Base-by-base conservation (phyloP, 2,113 vertebrate genomes). In the Bettongia penicillata region DNA sequence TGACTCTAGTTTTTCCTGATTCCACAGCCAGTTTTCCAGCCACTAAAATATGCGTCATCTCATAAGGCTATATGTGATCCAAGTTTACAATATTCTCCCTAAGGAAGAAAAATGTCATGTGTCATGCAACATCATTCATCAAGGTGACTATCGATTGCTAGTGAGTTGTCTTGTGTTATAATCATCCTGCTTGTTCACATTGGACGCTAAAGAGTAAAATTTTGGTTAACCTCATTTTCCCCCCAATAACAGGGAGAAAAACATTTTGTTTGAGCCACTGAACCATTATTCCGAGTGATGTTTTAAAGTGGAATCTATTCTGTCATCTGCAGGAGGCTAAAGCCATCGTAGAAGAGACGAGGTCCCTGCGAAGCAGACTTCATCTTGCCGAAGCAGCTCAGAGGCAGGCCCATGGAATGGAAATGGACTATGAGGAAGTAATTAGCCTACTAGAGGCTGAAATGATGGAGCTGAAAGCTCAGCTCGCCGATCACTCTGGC, bases 351-450 rank as follows among this genome's bases (percentile, higher is more conserved):
- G 99, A 99, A 96, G 99, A 99, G 98, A 97, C 98, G 0, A 98
- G 98, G 94, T 98, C 99, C 3, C 98, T 99, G 77, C 96, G 99
- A 53, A 98, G 98, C 3, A 98, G 99, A 77, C 97, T 99, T 91
- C 99, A 99, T 96, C 98, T 99, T 37, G 99, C 99, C 0, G 99
- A 99, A 97, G 99, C 99, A 0, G 99, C 99, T 0, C 99, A 99
- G 94, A 99, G 98, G 55, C 99, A 99, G 98, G 99, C 99, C 0
- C 97, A 97, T 0, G 99, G 99, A 0, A 99, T 99, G 99, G 99
- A 99, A 98, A 99, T 99, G 99, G 99, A 99, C 99, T 99, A 99
- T 0, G 99, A 99, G 96, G 99, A 99, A 98, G 99, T 99, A 77
- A 99, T 99, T 98, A 99, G 97, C 97, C 99, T 99, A 19, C 96